These are phyloP conservation scores for Acronicta leporina DNA, from an alignment of 2,888 invertebrate species.

Conservation along the genomic window DNA sequence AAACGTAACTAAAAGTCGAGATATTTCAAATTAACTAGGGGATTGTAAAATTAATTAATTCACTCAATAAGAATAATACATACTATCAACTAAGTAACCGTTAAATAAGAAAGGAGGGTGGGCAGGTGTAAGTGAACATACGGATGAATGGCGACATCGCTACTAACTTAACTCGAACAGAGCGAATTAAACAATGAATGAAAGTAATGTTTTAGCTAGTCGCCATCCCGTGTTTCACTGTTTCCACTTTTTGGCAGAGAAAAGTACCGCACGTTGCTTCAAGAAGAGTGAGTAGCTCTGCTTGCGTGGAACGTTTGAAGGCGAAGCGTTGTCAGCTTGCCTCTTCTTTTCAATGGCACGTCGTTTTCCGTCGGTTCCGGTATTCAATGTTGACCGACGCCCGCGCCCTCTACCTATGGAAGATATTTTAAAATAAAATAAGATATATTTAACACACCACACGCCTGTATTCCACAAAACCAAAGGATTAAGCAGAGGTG, in stretches of 20 bases:
- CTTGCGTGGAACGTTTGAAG: constrained; percentile 69
- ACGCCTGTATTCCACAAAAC: too few relatives aligned
- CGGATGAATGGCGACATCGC: constrained; percentile 59
- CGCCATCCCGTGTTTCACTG: constrained; percentile 65
- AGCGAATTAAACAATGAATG: constrained; percentile 22
- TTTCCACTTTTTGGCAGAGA: constrained; percentile 88
- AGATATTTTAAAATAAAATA: background rate
- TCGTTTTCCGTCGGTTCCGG: constrained; percentile 60
- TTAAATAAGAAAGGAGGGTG: constrained; percentile 75
- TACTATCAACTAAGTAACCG: constrained; percentile 58
- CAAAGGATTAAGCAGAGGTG: too few relatives aligned
- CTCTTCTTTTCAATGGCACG: constrained; percentile 60
- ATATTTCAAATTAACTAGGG: constrained; percentile 44
- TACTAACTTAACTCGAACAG: constrained; percentile 55
- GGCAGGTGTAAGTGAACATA: constrained; percentile 70
- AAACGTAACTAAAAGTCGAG: constrained; percentile 53
- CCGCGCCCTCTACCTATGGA: constrained; percentile 72
- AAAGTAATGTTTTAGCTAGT: constrained; percentile 41
- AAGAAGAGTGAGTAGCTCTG: constrained; percentile 87
- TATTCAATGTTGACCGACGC: constrained; percentile 59
- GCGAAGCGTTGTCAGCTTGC: constrained; percentile 42
- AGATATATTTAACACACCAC: too few relatives aligned
- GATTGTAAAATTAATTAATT: constrained; percentile 57
- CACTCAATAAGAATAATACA: constrained; percentile 52
- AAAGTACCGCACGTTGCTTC: constrained; percentile 85